These are phyloP conservation scores for Abrostola tripartita DNA, from an alignment of 2,888 invertebrate species.

Conservation along the genomic window DNA sequence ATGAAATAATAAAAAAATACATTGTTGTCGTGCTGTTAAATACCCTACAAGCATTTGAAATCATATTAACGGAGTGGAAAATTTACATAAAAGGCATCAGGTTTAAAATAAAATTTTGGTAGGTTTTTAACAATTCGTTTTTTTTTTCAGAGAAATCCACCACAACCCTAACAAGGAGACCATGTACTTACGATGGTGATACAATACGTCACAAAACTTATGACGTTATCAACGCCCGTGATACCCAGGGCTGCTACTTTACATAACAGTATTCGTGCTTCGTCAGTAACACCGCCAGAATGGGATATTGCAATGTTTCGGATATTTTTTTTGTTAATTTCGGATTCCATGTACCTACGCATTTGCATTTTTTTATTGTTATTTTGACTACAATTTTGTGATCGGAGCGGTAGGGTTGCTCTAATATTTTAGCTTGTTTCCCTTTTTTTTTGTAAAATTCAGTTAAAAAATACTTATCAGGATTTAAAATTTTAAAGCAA, in stretches of 20 bases:
- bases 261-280: slow-evolving; percentile 87
- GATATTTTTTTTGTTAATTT: slow-evolving; percentile 52
- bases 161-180: slow-evolving; percentile 82
- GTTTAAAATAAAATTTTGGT: neutral
- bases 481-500: neutral
- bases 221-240: slow-evolving; percentile 52
- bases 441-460: neutral
- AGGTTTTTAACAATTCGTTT: slow-evolving; percentile 28
- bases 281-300: slow-evolving; percentile 83
- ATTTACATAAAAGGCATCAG: slow-evolving; percentile 26
- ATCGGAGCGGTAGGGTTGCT: slow-evolving; percentile 42
- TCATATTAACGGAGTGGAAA: slow-evolving; percentile 36
- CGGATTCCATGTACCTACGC: slow-evolving; percentile 47
- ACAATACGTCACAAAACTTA: slow-evolving; percentile 52
- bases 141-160: slow-evolving; percentile 86
- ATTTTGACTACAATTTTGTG: slow-evolving; percentile 53
- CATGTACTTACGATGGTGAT: slow-evolving; percentile 81
- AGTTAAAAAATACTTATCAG: neutral
- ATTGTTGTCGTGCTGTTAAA: slow-evolving; percentile 72
- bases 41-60: slow-evolving; percentile 76
- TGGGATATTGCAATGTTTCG: slow-evolving; percentile 80
- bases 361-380: slow-evolving; percentile 38
- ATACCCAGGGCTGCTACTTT: slow-evolving; percentile 64
- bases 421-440: slow-evolving; percentile 16
- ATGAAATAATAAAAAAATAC: slow-evolving; percentile 29